Base-by-base conservation (phyloP, 1,140 invertebrate genomes). In the Neotoxoptera formosana region DNA sequence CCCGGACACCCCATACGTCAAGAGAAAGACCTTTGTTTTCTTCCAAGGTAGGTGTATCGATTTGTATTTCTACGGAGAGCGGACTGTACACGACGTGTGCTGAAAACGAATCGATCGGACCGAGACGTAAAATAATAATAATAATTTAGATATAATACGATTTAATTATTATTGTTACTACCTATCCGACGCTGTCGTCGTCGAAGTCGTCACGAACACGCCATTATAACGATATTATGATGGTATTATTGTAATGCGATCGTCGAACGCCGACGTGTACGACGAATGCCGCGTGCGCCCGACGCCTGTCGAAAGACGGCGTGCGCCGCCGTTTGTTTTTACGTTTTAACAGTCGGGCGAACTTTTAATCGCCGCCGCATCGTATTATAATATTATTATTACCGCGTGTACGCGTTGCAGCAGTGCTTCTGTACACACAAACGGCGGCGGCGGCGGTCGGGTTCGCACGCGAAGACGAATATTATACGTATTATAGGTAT, bases 1-100 rank as follows among this genome's bases (percentile, higher is more conserved):
- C 20, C 94, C 94, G 1, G 89, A 90, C 53, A 93, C 94, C 4
- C 88, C 87, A 36, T 94, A 94, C 41, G 81, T 60, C 4, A 81
- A 87, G 41, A 91, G 90, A 45, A 94, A 94, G 86, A 93, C 86
- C 1, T 81, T 91, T 34, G 94, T 94, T 56, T 94, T 87, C 81
- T 94, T 90, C 81, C 94, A 88, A 90, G 94, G 94, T 94, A 91
- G 34, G 93, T 84, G 34, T 9, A n/a, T 23, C 41, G 30, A 30
- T 34, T 47, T 48, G n/a, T 34, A 7, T 84, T 45, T 87, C 17
- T 47, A 17, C n/a, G 0, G 17, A 20, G 41, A 0, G 14, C 84
- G 0, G 30, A n/a, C 30, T 53, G 51, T 20, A 53, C 51, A 3
- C 20, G 51, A 8, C 30, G 36, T 83, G 21, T 83, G 34, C 20